These are phyloP conservation scores for Galagoides demidoff DNA, from an alignment of 2,797 vertebrate species.

Conservation along the genomic window DNA sequence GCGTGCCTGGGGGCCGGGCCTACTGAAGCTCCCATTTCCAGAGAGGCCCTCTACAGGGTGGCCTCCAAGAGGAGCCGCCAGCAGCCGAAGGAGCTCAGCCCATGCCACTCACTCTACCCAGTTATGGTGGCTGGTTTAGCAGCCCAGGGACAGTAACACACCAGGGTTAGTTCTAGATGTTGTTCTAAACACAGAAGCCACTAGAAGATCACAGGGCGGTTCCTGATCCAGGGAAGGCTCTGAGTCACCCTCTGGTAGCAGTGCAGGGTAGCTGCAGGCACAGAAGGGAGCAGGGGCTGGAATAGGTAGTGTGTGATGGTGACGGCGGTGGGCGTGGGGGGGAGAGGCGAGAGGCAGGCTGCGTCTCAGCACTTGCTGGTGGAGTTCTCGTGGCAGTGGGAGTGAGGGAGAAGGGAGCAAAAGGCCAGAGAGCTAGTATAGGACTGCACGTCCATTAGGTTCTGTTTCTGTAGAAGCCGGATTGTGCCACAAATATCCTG, in stretches of 20 bases:
- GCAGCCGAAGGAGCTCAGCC: background rate
- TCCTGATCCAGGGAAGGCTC: fast-evolving
- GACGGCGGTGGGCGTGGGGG: fast-evolving
- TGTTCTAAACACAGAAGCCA: background rate
- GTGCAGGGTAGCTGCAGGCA: background rate
- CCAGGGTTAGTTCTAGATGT: background rate
- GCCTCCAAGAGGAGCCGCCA: background rate
- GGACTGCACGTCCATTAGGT: fast-evolving
- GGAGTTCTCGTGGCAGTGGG: background rate
- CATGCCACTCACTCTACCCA: background rate
- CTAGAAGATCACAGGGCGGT: background rate
- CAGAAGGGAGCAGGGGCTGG: background rate
- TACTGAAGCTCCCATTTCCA: background rate
- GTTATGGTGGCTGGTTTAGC: no score
- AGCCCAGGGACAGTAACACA: no score
- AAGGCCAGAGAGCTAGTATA: background rate
- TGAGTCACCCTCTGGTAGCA: background rate
- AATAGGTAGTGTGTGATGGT: background rate
- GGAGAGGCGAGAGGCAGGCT: background rate
- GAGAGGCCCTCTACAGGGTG: background rate
- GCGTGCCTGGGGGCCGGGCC: no score
- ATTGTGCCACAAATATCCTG: background rate
- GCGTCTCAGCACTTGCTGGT: background rate
- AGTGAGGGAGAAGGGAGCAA: no score
- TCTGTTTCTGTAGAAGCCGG: no score